Conservation (phyloP, 2,888 invertebrate genomes). For the Sarcophaga carnaria region DNA sequence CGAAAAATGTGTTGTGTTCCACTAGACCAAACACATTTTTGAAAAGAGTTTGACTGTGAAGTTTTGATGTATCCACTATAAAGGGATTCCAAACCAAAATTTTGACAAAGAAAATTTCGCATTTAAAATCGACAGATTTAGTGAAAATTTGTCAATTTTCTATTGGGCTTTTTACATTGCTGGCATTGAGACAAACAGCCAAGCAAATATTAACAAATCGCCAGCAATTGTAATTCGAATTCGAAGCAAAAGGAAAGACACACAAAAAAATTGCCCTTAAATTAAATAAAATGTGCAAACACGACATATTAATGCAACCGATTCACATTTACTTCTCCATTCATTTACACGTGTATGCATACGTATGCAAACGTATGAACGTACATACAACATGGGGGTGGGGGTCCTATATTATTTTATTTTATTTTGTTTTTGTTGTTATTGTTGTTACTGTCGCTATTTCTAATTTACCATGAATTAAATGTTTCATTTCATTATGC, state of each 20-base stretch:
- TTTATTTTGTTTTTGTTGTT: slow-evolving; percentile 34
- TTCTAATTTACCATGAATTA: slow-evolving; percentile 36
- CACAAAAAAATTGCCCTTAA: slow-evolving; percentile 12
- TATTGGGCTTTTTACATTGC: not conserved
- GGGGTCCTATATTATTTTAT: not conserved
- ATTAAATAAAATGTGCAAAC: slow-evolving; percentile 54
- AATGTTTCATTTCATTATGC: slow-evolving; percentile 76
- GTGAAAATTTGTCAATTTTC: not conserved
- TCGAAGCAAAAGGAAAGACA: not conserved
- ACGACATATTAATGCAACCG: slow-evolving; percentile 48
- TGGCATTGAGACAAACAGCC: no score
- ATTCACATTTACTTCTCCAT: slow-evolving; percentile 26
- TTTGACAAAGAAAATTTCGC: no score
- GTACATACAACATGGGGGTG: not conserved
- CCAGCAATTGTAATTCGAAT: slow-evolving; percentile 16
- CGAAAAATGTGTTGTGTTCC: no score
- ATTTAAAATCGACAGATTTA: no score
- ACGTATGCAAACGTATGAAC: not conserved
- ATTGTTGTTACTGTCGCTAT: slow-evolving; percentile 5
- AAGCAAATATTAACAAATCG: not conserved
- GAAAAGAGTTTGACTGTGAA: no score
- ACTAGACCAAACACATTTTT: no score
- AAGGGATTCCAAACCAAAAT: no score
- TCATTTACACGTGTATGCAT: not conserved
- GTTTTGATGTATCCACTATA: no score